Evolutionary conservation across 2,888 invertebrate genomes (phyloP), one percentile per base, ranked within the genome.

Genomic region (Stenurella melanura): DNA sequence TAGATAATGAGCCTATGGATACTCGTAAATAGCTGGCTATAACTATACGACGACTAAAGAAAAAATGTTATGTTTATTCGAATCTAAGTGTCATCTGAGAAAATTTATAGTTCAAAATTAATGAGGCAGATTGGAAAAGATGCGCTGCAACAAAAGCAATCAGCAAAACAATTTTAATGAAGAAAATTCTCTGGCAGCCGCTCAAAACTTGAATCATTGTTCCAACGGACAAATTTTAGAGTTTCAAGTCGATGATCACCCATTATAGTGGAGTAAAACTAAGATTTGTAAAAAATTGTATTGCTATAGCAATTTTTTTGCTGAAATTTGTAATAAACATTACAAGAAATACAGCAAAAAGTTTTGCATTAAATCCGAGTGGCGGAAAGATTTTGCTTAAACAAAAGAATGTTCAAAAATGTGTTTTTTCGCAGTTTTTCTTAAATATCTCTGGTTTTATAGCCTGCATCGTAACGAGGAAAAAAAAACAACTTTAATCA

Each of bases 121-220:
- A 85, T 84, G 83, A 83, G 83, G 71, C 81, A 80, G 78, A 81
- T 83, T 83, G 82, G 77, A 84, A 83, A 82, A 79, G 83, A 82
- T 79, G 80, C 77, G 75, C 78, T 68, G 79, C 78, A 83, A 83
- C 83, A 80, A 81, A 83, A 84, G 83, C 83, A 84, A 84, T 84
- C 82, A 77, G 75, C 79, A 68, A 68, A 83, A 83, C 81, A 79
- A 84, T 85, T 85, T 85, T 85, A 85, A 85, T 84, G 84, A 85
- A 84, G 82, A 83, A 83, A 85, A 85, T 84, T 84, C 81, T 79
- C 80, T 85, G 84, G 85, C 85, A 83, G 72, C 15, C 34, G 60
- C 66, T 85, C 84, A 84, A 84, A 78, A 61, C 74, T 63, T 71
- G 79, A 74, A 75, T 82, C 80, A 80, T 78, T 80, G 80, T 80